Evolutionary conservation across 2,113 vertebrate genomes (phyloP), one percentile per base, ranked within the genome.

Genomic region (Galbula dea): DNA sequence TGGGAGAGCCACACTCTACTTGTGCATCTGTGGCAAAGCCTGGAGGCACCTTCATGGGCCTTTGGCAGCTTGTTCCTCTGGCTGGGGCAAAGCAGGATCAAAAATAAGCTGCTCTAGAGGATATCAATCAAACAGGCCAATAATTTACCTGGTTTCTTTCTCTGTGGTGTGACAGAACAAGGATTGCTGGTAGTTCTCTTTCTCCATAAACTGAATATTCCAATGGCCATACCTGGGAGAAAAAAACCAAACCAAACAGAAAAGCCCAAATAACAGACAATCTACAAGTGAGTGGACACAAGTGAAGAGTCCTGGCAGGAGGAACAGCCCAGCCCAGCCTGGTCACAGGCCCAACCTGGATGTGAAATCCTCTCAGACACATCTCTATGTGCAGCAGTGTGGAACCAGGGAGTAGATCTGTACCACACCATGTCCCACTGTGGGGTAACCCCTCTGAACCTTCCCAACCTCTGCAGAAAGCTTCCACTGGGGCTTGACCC

Each of bases 31-130:
- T 3, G 6, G 1, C 68, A 43, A 52, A 52, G 11, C 72, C 15
- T 10, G 67, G 46, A 37, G 67, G 24, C 0, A 0, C 34, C 5
- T 2, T 67, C 69, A 24, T 0, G 0, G 74, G 46, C 61, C 74
- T 34, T 82, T 0, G 0, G 57, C 83, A 74, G 51, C 72, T 79
- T 32, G 15, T 79, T 55, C 34, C 52, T 63, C 75, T 0, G 6
- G 3, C 29, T 29, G 30, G 32, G 62, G 72, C 71, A 48, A 37
- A 67, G 27, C 13, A 2, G 75, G 24, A 46, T 24, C 4, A n/a
- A 41, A 55, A 59, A 32, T 8, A 14, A 83, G 26, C 71, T 26
- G 46, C 75, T 96, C 37, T 34, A 20, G 48, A 46, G 75, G 29
- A 16, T 58, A 92, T 59, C 49, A 90, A 61, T 76, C 67, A 68